phyloP scores from a whole-genome alignment of 1,140 invertebrate species.

The Agrypnia vestita region DNA sequence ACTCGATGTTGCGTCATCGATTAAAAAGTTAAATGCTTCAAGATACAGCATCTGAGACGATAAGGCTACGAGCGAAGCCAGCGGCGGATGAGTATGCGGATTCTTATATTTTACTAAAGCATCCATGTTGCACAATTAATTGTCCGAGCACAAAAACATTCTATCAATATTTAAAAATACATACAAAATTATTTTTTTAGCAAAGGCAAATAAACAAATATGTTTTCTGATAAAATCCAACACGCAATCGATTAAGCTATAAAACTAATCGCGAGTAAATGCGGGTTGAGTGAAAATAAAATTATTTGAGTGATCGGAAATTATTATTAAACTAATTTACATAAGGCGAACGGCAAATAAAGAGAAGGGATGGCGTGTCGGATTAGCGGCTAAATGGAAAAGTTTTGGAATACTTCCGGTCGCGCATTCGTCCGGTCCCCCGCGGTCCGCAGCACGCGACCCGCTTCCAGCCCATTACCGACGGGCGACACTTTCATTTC shows the following conservation, averaged over 20 bases:
- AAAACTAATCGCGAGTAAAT: too few species aligned
- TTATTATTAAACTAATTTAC: slow-evolving; percentile 17
- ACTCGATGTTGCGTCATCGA: background rate
- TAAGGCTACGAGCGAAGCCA: too few species aligned
- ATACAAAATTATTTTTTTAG: too few species aligned
- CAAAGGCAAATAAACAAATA: too few species aligned
- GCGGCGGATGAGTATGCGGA: too few species aligned
- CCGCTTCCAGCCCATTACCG: background rate
- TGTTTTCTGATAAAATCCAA: too few species aligned
- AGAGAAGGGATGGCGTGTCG: slow-evolving; percentile 14
- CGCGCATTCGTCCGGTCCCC: background rate
- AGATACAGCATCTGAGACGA: too few species aligned
- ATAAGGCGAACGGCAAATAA: slow-evolving; percentile 5
- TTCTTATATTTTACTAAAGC: too few species aligned
- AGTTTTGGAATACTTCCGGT: slow-evolving; percentile 14
- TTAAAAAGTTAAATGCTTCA: background rate
- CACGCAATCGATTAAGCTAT: too few species aligned
- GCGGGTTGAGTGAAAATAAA: background rate
- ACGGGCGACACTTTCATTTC: background rate
- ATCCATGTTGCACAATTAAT: too few species aligned
- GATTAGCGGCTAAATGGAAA: slow-evolving; percentile 23
- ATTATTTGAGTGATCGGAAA: background rate
- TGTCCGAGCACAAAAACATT: too few species aligned
- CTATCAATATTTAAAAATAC: too few species aligned
- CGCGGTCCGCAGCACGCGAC: background rate